Conservation (phyloP, 2,113 vertebrate species). For the Ranitomeya variabilis region DNA sequence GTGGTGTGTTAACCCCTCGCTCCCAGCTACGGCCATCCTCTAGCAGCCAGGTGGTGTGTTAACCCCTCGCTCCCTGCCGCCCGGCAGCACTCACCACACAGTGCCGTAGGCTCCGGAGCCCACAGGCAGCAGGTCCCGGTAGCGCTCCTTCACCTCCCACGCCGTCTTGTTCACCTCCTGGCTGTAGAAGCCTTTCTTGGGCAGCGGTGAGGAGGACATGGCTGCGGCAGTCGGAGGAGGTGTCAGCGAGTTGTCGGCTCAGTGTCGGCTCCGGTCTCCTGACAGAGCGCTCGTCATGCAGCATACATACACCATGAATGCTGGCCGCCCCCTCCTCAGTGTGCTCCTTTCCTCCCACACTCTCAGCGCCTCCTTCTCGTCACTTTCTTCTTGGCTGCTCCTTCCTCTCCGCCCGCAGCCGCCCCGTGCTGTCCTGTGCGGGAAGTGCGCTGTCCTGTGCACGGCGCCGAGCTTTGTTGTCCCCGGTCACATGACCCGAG, state of each 20-base stretch:
- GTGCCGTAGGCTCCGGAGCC: slow-evolving; percentile 91
- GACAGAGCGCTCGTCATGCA: slow-evolving; percentile 12
- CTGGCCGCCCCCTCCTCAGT: slow-evolving; percentile 13
- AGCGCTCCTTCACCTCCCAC: slow-evolving; percentile 88
- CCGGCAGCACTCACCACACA: slow-evolving; percentile 80
- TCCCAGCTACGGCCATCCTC: too few species aligned
- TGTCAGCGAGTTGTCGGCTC: background rate
- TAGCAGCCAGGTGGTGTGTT: too few species aligned
- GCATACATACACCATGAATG: background rate
- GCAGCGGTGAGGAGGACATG: slow-evolving; percentile 66
- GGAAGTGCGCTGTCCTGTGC: slow-evolving; percentile 50
- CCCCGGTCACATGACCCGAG: slow-evolving; percentile 28
- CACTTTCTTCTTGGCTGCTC: background rate
- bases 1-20: too few species aligned
- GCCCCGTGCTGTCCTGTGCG: background rate
- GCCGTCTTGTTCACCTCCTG: slow-evolving; percentile 86
- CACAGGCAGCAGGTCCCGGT: slow-evolving; percentile 84
- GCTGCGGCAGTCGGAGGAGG: slow-evolving; percentile 13
- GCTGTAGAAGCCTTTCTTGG: slow-evolving; percentile 78
- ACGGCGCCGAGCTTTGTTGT: background rate
- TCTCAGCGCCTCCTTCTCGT: background rate
- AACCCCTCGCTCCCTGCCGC: too few species aligned
- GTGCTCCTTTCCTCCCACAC: slow-evolving; percentile 10
- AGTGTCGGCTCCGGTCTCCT: background rate
- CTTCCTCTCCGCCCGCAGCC: slow-evolving; percentile 57